A percentile compares a stretch with the other conserved stretches of the same genome.
Evolutionary conservation across 2,113 vertebrate genomes (phyloP).

Genomic region (Notechis scutatus): DNA sequence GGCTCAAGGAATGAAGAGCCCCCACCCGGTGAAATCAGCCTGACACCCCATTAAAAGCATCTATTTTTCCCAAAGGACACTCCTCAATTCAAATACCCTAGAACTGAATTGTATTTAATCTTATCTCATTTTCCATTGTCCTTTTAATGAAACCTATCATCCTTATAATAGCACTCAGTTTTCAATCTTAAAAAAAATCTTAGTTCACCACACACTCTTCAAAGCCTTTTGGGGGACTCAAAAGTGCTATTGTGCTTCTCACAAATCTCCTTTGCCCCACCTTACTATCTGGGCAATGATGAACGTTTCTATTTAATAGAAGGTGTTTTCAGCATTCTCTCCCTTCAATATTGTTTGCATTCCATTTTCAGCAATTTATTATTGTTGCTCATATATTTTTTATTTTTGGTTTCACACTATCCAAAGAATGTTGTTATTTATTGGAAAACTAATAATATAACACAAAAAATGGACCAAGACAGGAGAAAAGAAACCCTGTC

Average conservation of each 20-base stretch:
- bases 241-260: too few relatives aligned
- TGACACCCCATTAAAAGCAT: not conserved
- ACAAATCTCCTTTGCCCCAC: not conserved
- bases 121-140: not conserved
- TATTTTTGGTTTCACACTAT: not conserved
- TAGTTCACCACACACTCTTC: not conserved
- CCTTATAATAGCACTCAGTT: not conserved
- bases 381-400: not conserved
- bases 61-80: not conserved
- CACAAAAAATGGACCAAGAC: not conserved
- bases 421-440: not conserved
- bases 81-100: not conserved
- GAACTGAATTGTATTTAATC: not conserved
- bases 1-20: not conserved
- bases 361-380: not conserved
- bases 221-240: not conserved
- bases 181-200: not conserved
- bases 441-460: not conserved
- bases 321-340: not conserved
- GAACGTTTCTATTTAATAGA: not conserved
- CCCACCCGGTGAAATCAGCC: not conserved
- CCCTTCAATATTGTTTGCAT: not conserved
- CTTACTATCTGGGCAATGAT: not conserved
- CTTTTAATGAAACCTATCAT: not conserved
- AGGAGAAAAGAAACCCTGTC: not conserved